phyloP scores from a whole-genome alignment of 2,888 invertebrate genomes.

The Trachelus troglodyta region DNA sequence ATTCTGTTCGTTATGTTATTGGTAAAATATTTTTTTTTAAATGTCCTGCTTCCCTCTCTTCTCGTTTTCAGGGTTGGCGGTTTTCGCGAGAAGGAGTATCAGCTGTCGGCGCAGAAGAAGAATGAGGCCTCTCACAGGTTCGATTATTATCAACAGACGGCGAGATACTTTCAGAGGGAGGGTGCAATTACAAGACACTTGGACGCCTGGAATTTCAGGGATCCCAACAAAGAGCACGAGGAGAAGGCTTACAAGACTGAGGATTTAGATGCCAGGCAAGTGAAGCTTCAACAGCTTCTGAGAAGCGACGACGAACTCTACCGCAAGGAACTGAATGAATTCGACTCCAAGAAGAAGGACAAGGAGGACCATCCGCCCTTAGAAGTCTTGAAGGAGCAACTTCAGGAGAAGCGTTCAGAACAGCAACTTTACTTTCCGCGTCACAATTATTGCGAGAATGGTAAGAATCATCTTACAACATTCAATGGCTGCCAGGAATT shows the following conservation, averaged over 20 bases:
- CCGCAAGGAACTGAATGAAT: slow-evolving; percentile 39
- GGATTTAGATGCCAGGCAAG: slow-evolving; percentile 40
- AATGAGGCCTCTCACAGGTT: slow-evolving; percentile 49
- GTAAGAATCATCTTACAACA: not conserved
- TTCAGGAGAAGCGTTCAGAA: slow-evolving; percentile 49
- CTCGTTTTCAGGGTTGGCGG: slow-evolving; percentile 45
- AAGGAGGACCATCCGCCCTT: slow-evolving; percentile 30
- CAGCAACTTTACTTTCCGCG: slow-evolving; percentile 49
- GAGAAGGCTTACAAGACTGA: slow-evolving; percentile 36
- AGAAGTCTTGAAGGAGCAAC: slow-evolving; percentile 42
- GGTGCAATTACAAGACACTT: slow-evolving; percentile 49
- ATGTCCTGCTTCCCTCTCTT: not conserved
- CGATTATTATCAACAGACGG: slow-evolving; percentile 49
- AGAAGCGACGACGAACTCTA: slow-evolving; percentile 47
- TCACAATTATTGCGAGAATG: not conserved
- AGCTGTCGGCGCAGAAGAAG: slow-evolving; percentile 55
- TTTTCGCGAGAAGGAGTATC: slow-evolving; percentile 53
- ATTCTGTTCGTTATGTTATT: not conserved
- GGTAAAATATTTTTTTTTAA: not conserved
- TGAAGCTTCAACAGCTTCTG: slow-evolving; percentile 44
- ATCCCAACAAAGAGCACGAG: slow-evolving; percentile 30
- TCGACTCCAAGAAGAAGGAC: slow-evolving; percentile 18
- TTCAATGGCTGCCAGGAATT: not conserved
- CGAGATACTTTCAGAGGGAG: slow-evolving; percentile 56
- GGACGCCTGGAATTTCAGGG: slow-evolving; percentile 50